Evolutionary conservation across 2,113 vertebrate genomes (phyloP).

Genomic region (Paraplagusia blochii): DNA sequence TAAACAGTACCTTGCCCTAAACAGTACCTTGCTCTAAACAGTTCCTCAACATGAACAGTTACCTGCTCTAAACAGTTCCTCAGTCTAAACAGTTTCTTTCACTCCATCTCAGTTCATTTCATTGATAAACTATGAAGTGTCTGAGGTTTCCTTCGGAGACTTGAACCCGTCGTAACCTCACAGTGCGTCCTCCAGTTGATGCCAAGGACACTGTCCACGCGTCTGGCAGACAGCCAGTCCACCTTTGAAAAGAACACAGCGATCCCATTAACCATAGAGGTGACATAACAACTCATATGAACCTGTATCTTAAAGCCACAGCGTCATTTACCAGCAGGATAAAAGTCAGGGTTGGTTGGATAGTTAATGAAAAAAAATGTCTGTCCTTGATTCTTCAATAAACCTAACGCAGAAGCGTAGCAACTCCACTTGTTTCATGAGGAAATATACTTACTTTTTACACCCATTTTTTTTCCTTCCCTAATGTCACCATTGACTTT

Average conservation of each 20-base stretch:
- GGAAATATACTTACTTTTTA: background rate
- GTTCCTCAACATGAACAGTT: no score
- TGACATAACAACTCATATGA: constrained; percentile 60
- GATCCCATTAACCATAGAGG: constrained; percentile 65
- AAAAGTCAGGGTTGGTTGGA: constrained; percentile 34
- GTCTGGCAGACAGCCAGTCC: constrained; percentile 51
- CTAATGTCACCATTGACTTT: no score
- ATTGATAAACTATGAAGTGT: no score
- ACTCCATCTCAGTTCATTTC: no score
- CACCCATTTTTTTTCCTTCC: no score
- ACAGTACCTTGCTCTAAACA: no score
- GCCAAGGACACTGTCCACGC: constrained; percentile 38
- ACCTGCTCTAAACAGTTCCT: no score
- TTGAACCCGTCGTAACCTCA: constrained; percentile 3
- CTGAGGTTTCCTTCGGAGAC: no score
- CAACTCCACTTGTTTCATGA: background rate
- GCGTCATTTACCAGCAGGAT: constrained; percentile 35
- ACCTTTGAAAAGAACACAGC: constrained; percentile 62
- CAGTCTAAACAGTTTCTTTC: no score
- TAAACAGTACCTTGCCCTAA: no score
- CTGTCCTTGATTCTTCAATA: background rate
- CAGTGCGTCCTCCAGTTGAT: constrained; percentile 19
- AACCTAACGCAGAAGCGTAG: constrained; percentile 8
- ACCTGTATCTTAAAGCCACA: constrained; percentile 50
- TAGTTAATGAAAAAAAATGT: background rate